Base-by-base conservation (phyloP, 2,113 vertebrate genomes). In the Eleginops maclovinus region DNA sequence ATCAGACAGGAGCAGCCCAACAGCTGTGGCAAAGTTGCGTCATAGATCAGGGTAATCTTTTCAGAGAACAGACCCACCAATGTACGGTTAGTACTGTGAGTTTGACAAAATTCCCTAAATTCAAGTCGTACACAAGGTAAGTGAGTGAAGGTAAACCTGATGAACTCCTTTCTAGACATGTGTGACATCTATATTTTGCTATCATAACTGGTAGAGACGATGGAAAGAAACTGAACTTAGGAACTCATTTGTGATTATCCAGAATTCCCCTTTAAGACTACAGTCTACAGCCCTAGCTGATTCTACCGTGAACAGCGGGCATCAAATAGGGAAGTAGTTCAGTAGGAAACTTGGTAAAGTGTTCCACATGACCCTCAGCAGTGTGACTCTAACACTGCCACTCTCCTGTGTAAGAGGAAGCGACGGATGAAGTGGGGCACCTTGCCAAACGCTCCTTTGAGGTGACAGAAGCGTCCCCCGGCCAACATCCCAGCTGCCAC, bases 381-480 rank as follows among this genome's bases (percentile, higher is more conserved):
- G 31, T 36, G 31, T 36, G 31, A 36, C 47, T 31, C 22, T 13
- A 22, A 49, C 14, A 2, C n/a, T 4, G 22, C 19, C 19, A 58
- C 53, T 13, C 28, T 49, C 24, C 7, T 41, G 21, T 51, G 3
- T 73, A 40, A 68, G 4, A 68, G 36, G 41, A 68, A 53, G 41
- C 62, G 71, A 68, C 21, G 1, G 62, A 47, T 26, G 12, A 64
- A 74, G 26, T 43, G 3, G 13, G 59, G 72, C 59, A 36, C 13
- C 51, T 19, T 43, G 72, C 59, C 72, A 64, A 75, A 51, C 4
- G 15, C 19, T 71, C 24, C 24, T 49, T 71, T 51, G 70, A 75
- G 71, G 71, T 69, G 77, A 79, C 77, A 72, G 13, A 49, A 22
- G 19, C 0, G 22, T 22, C 51, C 12, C 1, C 19, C 1, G 3